Evolutionary conservation across 2,797 vertebrate genomes (phyloP).

Genomic region (Melopsittacus undulatus): DNA sequence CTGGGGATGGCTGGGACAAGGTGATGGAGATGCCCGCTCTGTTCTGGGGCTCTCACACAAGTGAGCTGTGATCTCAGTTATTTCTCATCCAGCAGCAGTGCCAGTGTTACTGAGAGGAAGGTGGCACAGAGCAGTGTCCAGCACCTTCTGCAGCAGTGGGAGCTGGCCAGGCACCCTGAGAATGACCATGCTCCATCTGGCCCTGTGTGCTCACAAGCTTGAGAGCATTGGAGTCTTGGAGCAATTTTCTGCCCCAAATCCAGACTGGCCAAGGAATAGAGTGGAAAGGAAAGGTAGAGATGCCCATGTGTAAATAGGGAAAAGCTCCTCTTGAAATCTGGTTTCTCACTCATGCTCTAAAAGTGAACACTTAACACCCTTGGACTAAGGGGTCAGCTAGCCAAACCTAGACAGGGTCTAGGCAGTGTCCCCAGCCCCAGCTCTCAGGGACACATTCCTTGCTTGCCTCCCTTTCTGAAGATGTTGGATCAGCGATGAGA

Average conservation of each 20-base stretch:
- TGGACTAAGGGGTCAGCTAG: conserved; percentile 16
- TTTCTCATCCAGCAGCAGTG: background rate
- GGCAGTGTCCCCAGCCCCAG: background rate
- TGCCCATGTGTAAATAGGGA: background rate
- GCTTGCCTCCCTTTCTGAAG: conserved; percentile 8
- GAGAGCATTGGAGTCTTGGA: background rate
- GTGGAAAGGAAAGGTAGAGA: background rate
- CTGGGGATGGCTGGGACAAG: background rate
- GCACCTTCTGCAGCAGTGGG: fast-evolving
- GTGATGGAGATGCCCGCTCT: background rate
- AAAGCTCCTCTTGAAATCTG: background rate
- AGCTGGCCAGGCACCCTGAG: fast-evolving
- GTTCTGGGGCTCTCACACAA: background rate
- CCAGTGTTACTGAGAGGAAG: background rate
- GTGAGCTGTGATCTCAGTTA: background rate
- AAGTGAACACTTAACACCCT: conserved; percentile 30
- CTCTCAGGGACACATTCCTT: background rate
- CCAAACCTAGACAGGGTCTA: background rate
- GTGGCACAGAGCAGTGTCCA: background rate
- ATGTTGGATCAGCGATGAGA: conserved; percentile 33
- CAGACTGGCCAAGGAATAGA: background rate
- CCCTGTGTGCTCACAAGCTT: fast-evolving
- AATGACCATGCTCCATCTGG: background rate
- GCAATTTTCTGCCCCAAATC: background rate
- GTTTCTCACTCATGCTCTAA: background rate